Evolutionary conservation across 2,113 vertebrate species (phyloP), one percentile per base, ranked within the genome.

Genomic region (Cephalopterus ornatus): DNA sequence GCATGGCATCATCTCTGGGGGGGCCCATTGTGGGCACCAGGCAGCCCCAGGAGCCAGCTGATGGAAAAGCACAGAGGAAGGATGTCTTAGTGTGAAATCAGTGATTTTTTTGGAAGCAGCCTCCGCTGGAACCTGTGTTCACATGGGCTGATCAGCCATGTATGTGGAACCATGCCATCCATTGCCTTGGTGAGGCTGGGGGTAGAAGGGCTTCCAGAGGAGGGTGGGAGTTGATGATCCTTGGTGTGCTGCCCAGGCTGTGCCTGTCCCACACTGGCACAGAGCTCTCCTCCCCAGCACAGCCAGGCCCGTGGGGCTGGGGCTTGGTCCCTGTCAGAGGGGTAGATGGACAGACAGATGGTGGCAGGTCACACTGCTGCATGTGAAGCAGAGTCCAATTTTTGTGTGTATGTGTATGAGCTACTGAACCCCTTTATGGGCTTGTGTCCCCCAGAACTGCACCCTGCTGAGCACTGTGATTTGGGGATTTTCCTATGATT

Each of bases 101-200:
- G 0, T 1, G 6, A 0, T 3, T 9, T 12, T 6, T 8, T 5
- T 10, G 24, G 70, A 6, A 50, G 39, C 10, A 11, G 32, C 9
- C 28, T 3, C 16, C 5, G 4, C 28, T 7, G 32, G 39, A 8
- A 32, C 50, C 6, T 1, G 0, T 30, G 16, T 10, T 33, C 0
- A 1, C 8, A 26, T 5, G 33, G 16, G 32, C 58, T 23, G 35
- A 27, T 12, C 22, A 56, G 39, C 37, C 4, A 0, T 3, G 9
- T 17, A 2, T 1, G 0, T 7, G 53, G 35, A 33, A 17, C 6
- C 3, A 2, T 2, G 5, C 28, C 11, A 5, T 5, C 27, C 4
- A 1, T 20, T 1, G 4, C 35, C 28, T 6, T 41, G 4, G 24
- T 2, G 0, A 33, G 28, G 39, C 50, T 1, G 6, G 44, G 32